phyloP scores from a whole-genome alignment of 2,113 vertebrate genomes.

The Sinocyclocheilus rhinocerous region DNA sequence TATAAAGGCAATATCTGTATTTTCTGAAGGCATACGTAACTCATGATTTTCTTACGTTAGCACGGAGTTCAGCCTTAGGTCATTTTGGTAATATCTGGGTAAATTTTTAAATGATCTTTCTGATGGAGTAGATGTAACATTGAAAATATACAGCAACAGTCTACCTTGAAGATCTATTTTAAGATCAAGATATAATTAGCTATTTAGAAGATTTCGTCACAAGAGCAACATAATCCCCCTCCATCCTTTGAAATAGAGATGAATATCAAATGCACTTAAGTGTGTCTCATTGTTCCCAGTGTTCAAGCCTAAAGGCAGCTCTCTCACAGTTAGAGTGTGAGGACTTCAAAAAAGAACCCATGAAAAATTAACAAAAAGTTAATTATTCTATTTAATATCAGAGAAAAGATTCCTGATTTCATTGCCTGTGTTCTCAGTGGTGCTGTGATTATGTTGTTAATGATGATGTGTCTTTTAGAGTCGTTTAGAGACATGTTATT shows the following conservation, averaged over 20 bases:
- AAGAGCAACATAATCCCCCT: background rate
- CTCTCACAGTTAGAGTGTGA: background rate
- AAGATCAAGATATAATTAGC: background rate
- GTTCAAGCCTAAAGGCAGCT: constrained; percentile 32
- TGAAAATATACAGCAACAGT: background rate
- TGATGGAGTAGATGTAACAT: background rate
- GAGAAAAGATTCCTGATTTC: constrained; percentile 4
- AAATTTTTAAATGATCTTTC: background rate
- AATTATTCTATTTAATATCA: background rate
- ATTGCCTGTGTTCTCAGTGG: background rate
- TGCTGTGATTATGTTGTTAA: background rate
- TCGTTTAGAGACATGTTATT: background rate
- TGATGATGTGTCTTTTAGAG: background rate
- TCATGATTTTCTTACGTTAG: background rate
- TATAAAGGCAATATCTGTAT: background rate
- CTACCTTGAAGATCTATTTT: constrained; percentile 15
- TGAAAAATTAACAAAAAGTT: constrained; percentile 7
- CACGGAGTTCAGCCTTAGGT: background rate
- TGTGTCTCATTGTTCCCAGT: constrained; percentile 18
- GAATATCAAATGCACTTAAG: constrained; percentile 38
- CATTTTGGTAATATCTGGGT: too few relatives aligned
- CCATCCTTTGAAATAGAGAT: constrained; percentile 19
- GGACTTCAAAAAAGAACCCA: constrained; percentile 48
- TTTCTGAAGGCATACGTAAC: constrained; percentile 1
- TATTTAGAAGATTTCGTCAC: constrained; percentile 18